A percentile compares a stretch with the other conserved stretches of the same genome.
These are phyloP conservation scores for Smithornis capensis DNA, from an alignment of 2,113 vertebrate genomes.

Conservation along the genomic window DNA sequence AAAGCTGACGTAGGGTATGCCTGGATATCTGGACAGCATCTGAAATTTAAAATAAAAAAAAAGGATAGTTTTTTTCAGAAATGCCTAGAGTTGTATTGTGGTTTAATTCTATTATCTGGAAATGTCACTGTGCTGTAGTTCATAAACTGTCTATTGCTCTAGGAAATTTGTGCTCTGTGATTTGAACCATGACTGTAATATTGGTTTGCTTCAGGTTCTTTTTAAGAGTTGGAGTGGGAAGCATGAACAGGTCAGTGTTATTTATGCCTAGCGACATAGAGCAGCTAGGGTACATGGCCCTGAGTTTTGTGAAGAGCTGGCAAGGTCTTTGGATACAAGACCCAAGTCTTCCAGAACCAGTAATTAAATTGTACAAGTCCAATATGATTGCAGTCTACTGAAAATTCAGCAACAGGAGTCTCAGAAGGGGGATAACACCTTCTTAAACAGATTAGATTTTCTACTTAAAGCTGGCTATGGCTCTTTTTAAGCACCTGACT, in stretches of 20 bases:
- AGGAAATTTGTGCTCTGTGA: background rate
- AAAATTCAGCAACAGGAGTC: background rate
- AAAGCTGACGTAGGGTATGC: background rate
- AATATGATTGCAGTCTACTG: background rate
- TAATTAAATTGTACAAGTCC: background rate
- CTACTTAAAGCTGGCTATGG: background rate
- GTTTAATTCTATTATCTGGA: background rate
- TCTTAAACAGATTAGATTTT: background rate
- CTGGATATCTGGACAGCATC: background rate
- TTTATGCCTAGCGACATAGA: background rate
- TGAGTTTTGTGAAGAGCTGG: background rate
- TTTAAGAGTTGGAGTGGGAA: background rate
- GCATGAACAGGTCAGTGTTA: background rate
- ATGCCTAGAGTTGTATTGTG: background rate
- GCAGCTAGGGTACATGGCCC: background rate
- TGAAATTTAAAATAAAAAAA: background rate
- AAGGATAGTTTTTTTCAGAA: background rate
- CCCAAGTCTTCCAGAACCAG: background rate
- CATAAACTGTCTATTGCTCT: background rate
- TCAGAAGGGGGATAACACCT: background rate
- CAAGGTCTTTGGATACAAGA: background rate
- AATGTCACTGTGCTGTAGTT: background rate
- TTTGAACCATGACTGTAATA: background rate
- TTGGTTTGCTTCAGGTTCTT: background rate
- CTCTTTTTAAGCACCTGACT: background rate